Evolutionary conservation across 2,888 invertebrate genomes (phyloP), one percentile per base, ranked within the genome.

Genomic region (Volucella zonaria): DNA sequence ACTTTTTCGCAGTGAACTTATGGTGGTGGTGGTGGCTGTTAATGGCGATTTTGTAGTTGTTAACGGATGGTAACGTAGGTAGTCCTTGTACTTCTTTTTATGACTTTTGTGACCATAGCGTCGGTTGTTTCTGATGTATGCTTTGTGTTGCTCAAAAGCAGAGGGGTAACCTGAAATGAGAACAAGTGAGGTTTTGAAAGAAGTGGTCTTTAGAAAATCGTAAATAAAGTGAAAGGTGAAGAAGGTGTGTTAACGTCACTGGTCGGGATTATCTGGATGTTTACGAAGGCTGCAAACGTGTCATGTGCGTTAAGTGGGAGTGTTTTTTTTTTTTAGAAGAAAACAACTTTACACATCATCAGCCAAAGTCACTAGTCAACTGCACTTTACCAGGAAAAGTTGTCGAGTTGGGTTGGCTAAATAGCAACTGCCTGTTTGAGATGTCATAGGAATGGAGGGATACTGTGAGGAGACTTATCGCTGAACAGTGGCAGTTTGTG

Each of bases 31-130:
- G 40, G 68, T 42, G 42, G 83, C 49, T 14, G 86, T 66, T 18
- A 47, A 75, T 40, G 78, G 73, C 23, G 66, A 18, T 14, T 54
- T 40, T 59, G 80, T 74, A 86, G 88, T 82, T 58, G 87, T 86
- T 82, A 71, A 58, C 51, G 86, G 80, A 31, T 78, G 86, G 66
- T 88, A 88, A 14, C 79, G 89, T 43, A 91, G 80, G 77, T 89
- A 91, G 86, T 91, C 90, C 88, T 91, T 91, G 86, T 90, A 91
- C 73, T 89, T 89, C 86, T 91, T 91, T 87, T 91, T 91, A 87
- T 91, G 90, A 10, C 82, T 89, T 88, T 89, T 91, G 88, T 91
- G 91, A 1, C 91, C 91, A 59, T 89, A 89, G 43, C 89, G 89
- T 86, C 88, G 89, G 86, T 82, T 89, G 83, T 88, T 90, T 58